These are phyloP conservation scores for Calonectris borealis DNA, from an alignment of 2,113 vertebrate genomes.

Conservation along the genomic window DNA sequence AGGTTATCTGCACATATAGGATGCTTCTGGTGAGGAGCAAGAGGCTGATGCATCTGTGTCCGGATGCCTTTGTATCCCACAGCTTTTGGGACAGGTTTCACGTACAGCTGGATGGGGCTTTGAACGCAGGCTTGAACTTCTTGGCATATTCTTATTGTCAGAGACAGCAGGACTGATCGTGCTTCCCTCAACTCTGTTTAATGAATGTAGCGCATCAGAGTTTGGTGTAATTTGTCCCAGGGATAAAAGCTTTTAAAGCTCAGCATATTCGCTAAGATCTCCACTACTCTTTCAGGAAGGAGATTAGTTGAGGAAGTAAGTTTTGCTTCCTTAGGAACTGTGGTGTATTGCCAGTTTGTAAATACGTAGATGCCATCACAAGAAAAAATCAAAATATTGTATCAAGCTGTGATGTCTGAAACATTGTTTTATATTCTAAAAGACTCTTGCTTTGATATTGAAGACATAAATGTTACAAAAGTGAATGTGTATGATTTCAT, in stretches of 20 bases:
- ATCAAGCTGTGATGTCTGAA: not conserved
- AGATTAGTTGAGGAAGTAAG: conserved; percentile 16
- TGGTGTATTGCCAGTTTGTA: not conserved
- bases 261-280: not conserved
- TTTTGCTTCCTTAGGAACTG: not conserved
- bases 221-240: not conserved
- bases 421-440: not conserved
- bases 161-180: not conserved
- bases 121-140: not conserved
- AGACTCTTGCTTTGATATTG: not conserved
- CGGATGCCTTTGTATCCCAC: not conserved
- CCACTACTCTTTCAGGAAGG: not conserved
- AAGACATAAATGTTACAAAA: not conserved
- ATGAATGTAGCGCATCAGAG: not conserved
- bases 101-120: not conserved
- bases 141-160: not conserved
- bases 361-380: not conserved
- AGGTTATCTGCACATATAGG: not conserved
- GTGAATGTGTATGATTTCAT: not conserved
- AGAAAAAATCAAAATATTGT: not conserved
- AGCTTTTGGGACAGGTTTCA: not conserved
- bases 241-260: conserved; percentile 7
- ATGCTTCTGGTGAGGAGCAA: not conserved
- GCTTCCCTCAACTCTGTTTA: not conserved
- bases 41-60: not conserved